phyloP scores from a whole-genome alignment of 1,140 invertebrate species.

The Drosophila prosaltans region DNA sequence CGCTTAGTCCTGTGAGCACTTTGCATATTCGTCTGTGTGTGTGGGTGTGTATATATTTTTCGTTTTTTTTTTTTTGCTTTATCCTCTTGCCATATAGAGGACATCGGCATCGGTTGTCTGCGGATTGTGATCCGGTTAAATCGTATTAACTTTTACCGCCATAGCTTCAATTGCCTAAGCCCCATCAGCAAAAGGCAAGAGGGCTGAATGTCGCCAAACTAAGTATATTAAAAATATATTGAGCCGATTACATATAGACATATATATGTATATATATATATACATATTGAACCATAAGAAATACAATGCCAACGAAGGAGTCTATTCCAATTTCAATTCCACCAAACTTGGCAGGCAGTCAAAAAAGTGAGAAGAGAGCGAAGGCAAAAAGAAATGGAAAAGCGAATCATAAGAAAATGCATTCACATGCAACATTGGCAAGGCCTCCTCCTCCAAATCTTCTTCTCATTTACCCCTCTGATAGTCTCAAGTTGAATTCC shows the following conservation, averaged over 20 bases:
- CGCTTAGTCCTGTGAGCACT: slow-evolving; percentile 40
- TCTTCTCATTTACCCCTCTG: slow-evolving; percentile 37
- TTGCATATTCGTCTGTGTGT: slow-evolving; percentile 64
- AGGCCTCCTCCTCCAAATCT: slow-evolving; percentile 22
- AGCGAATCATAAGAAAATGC: slow-evolving; percentile 34
- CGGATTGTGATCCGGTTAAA: slow-evolving; percentile 72
- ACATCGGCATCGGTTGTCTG: slow-evolving; percentile 38
- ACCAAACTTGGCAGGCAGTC: slow-evolving; percentile 60
- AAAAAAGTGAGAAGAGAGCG: slow-evolving; percentile 33
- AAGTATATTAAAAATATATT: slow-evolving; percentile 81
- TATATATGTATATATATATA: not conserved
- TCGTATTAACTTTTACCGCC: slow-evolving; percentile 79
- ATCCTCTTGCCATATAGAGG: not conserved
- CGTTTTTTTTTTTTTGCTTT: not conserved
- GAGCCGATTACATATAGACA: slow-evolving; percentile 63
- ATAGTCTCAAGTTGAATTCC: slow-evolving; percentile 2
- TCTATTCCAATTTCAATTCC: slow-evolving; percentile 43
- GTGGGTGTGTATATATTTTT: not conserved
- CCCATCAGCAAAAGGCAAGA: not conserved
- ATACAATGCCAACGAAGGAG: slow-evolving; percentile 58
- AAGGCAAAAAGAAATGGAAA: not conserved
- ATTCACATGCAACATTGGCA: slow-evolving; percentile 65
- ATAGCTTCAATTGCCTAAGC: slow-evolving; percentile 40
- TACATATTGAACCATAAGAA: slow-evolving; percentile 27
- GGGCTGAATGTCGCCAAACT: slow-evolving; percentile 58